Evolutionary conservation across 2,888 invertebrate genomes (phyloP).

Genomic region (Marronus borbonicus): DNA sequence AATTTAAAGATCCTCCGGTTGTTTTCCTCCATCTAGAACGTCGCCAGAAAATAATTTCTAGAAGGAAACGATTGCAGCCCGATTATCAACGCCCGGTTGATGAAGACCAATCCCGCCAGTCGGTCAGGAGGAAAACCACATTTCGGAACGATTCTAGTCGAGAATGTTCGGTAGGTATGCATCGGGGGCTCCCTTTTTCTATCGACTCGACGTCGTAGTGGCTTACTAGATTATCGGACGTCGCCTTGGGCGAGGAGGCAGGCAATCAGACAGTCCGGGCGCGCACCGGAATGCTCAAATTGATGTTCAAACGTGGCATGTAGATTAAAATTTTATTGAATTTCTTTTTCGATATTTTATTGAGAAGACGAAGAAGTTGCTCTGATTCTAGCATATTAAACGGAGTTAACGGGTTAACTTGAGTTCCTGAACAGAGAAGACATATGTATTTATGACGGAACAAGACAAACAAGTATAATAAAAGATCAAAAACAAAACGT

Average conservation of each 20-base stretch:
- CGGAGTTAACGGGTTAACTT: neutral
- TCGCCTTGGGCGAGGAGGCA: slow-evolving; percentile 6
- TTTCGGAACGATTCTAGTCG: neutral
- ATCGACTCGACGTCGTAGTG: slow-evolving; percentile 2
- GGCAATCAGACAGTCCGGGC: neutral
- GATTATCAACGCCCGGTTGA: slow-evolving; percentile 8
- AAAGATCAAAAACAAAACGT: no score
- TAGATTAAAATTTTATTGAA: slow-evolving; percentile 20
- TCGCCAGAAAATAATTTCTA: slow-evolving; percentile 11
- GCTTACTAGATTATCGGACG: slow-evolving; percentile 32
- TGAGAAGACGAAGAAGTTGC: neutral
- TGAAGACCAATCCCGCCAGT: slow-evolving; percentile 5
- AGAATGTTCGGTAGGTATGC: neutral
- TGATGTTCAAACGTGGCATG: slow-evolving; percentile 26
- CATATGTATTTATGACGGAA: neutral
- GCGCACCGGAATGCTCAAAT: neutral
- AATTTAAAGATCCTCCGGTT: slow-evolving; percentile 5
- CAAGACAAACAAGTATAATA: neutral
- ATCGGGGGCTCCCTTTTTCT: neutral
- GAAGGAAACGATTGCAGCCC: neutral
- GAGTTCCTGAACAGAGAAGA: neutral
- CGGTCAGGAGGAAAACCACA: slow-evolving; percentile 14
- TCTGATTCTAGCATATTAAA: slow-evolving; percentile 6
- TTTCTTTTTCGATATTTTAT: slow-evolving; percentile 9
- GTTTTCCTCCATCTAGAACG: neutral